These are phyloP conservation scores for Saturnia japonica DNA, from an alignment of 2,888 invertebrate genomes.

Conservation along the genomic window DNA sequence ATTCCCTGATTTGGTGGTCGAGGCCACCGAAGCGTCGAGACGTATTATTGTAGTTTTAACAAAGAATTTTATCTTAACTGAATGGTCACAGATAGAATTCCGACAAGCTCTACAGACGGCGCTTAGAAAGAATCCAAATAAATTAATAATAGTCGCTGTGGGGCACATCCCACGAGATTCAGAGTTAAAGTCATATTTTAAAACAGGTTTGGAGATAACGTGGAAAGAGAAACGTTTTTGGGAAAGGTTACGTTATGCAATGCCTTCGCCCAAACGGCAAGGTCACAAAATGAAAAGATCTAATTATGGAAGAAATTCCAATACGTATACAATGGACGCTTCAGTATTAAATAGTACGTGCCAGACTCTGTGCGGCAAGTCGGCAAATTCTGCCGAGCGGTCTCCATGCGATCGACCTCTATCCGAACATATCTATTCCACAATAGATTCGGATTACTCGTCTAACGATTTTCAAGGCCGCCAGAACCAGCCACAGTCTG, in stretches of 20 bases:
- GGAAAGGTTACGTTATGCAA: slow-evolving; percentile 94
- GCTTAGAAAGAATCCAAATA: slow-evolving; percentile 90
- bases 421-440: slow-evolving; percentile 94
- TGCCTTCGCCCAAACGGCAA: slow-evolving; percentile 90
- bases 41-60: slow-evolving; percentile 94
- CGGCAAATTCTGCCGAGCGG: slow-evolving; percentile 77
- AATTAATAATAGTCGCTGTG: slow-evolving; percentile 92
- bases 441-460: slow-evolving; percentile 94
- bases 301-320: slow-evolving; percentile 90
- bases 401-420: slow-evolving; percentile 87
- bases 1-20: slow-evolving; percentile 88
- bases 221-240: slow-evolving; percentile 97
- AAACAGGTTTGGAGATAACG: slow-evolving; percentile 92
- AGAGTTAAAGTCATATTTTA: slow-evolving; percentile 93
- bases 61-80: slow-evolving; percentile 93
- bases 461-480: slow-evolving; percentile 79
- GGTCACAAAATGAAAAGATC: slow-evolving; percentile 79
- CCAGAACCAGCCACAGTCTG: slow-evolving; percentile 69
- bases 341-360: slow-evolving; percentile 84
- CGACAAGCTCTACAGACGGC: slow-evolving; percentile 95
- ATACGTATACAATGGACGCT: slow-evolving; percentile 91
- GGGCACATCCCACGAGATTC: slow-evolving; percentile 92
- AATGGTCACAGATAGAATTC: slow-evolving; percentile 96
- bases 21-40: slow-evolving; percentile 93
- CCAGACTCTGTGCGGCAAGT: slow-evolving; percentile 82